A percentile compares a stretch with the other conserved stretches of the same genome.
These are phyloP conservation scores for Mirounga angustirostris DNA, from an alignment of 2,113 vertebrate genomes.

Conservation along the genomic window DNA sequence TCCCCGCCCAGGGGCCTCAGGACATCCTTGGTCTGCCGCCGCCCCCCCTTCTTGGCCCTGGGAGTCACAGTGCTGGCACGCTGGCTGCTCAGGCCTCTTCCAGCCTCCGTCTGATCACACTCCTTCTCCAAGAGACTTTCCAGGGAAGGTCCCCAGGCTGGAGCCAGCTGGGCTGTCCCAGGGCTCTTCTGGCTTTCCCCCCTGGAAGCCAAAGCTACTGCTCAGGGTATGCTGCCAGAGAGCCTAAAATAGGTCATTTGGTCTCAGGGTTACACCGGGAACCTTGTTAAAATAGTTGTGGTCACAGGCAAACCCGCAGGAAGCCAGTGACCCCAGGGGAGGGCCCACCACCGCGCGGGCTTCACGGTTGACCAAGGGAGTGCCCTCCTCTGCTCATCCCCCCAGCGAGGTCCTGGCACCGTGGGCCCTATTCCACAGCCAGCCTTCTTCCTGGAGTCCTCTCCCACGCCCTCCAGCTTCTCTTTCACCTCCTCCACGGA, in stretches of 20 bases:
- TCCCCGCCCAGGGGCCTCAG: background rate
- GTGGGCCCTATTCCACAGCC: background rate
- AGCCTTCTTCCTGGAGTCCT: background rate
- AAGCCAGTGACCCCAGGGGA: background rate
- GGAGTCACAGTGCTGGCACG: background rate
- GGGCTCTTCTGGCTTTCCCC: background rate
- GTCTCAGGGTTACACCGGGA: background rate
- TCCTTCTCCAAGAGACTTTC: background rate
- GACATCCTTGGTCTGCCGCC: background rate
- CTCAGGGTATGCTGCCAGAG: background rate
- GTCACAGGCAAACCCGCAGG: background rate
- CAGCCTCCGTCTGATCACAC: background rate
- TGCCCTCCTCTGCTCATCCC: background rate
- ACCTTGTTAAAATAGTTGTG: background rate
- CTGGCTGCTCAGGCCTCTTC: background rate
- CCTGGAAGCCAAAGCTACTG: background rate
- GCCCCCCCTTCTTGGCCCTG: background rate
- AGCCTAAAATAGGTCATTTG: background rate
- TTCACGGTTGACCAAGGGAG: background rate
- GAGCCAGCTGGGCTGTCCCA: background rate
- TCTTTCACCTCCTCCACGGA: background rate
- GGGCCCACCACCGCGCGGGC: background rate
- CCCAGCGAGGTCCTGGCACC: accelerated
- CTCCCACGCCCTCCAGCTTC: background rate
- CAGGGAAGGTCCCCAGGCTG: background rate